Evolutionary conservation across 2,113 vertebrate genomes (phyloP), one percentile per base, ranked within the genome.

Genomic region (Lagopus muta): DNA sequence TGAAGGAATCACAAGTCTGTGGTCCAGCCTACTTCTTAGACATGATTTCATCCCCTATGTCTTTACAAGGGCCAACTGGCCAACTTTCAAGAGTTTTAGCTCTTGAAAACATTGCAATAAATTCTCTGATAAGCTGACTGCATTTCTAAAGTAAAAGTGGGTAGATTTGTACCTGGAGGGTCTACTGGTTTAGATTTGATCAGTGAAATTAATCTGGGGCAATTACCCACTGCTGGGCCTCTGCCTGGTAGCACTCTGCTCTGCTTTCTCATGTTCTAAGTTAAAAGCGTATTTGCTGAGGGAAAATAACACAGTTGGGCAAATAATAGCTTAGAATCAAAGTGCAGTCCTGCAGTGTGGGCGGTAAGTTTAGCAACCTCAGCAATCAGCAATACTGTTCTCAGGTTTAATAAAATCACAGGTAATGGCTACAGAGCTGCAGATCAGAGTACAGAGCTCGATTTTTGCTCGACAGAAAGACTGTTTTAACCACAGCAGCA

Each of bases 351-450:
- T 1, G 3, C 42, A 66, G 30, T 0, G 19, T 10, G 38, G 42
- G 34, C 3, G 1, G 27, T 32, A 32, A 11, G 8, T 71, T 89
- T 48, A 86, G 69, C 43, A 83, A 52, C 20, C 69, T 92, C 65
- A 90, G 60, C 83, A 93, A 92, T 61, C 92, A 88, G 36, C 61
- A 64, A 45, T 7, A 28, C 52, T 36, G 12, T 64, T 83, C 82
- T 86, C n/a, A 81, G 75, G 61, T 72, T 83, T 55, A 71, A 72
- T 74, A 89, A 81, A 93, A 88, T 43, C 69, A 58, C 57, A 83
- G 57, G 32, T 28, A 72, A 67, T 1, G 2, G 61, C 57, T 90
- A 71, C 36, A 11, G 52, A 92, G 36, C 32, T 48, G 81, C 67
- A 84, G 58, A 48, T 76, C 67, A 66, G n/a, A 66, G 62, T 13